Percentiles rank a stretch among this genome's conserved stretches.
These are phyloP conservation scores for Zosterops borbonicus DNA, from an alignment of 2,113 vertebrate genomes.

Conservation along the genomic window DNA sequence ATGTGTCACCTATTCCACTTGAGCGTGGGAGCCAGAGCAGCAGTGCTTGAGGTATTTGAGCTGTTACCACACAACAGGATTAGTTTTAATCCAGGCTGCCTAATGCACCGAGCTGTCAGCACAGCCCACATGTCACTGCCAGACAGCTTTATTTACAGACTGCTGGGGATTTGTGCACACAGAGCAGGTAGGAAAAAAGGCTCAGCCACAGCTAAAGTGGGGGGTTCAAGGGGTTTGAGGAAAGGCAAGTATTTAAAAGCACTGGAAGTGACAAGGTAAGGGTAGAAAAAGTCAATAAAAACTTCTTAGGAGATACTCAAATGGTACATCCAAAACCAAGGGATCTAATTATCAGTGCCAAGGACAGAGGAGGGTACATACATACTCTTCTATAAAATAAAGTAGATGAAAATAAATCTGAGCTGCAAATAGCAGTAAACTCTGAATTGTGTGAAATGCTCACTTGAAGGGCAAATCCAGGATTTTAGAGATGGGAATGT, in stretches of 20 bases:
- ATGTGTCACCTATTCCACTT: fast-evolving
- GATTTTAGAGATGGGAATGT: not conserved
- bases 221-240: not conserved
- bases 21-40: not conserved
- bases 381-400: too few species aligned
- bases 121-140: not conserved
- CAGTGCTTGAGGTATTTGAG: not conserved
- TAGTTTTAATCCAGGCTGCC: slow-evolving; percentile 50
- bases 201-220: not conserved
- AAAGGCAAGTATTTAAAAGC: not conserved
- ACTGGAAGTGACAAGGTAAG: not conserved
- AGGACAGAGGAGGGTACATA: not conserved
- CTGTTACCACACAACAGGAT: slow-evolving; percentile 27
- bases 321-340: not conserved
- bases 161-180: not conserved
- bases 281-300: not conserved
- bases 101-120: slow-evolving; percentile 20
- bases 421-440: not conserved
- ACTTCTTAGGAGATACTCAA: not conserved
- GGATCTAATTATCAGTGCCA: not conserved
- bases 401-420: too few species aligned
- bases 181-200: not conserved
- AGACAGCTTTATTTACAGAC: not conserved
- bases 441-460: not conserved
- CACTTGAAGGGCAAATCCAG: not conserved